phyloP scores from a whole-genome alignment of 2,888 invertebrate species.

The Harmothoe impar region DNA sequence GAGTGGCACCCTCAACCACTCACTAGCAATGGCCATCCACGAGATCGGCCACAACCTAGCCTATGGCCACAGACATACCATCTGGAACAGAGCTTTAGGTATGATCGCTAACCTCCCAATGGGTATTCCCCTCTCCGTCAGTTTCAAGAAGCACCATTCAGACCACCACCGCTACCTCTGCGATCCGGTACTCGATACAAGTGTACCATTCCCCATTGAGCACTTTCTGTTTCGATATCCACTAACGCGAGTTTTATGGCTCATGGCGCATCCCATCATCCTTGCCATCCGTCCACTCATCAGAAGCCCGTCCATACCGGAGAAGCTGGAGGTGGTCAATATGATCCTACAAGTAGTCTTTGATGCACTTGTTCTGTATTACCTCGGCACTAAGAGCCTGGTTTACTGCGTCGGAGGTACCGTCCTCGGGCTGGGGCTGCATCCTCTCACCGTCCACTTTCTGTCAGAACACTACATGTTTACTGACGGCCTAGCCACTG shows the following conservation, averaged over 20 bases:
- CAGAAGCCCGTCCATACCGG: conserved; percentile 88
- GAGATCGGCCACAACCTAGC: conserved; percentile 98
- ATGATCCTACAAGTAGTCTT: conserved; percentile 92
- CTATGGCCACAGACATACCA: conserved; percentile 95
- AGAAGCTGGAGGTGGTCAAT: conserved; percentile 92
- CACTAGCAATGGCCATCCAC: conserved; percentile 94
- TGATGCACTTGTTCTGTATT: conserved; percentile 90
- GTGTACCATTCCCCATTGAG: conserved; percentile 96
- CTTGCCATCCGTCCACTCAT: conserved; percentile 95
- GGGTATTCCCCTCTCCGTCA: conserved; percentile 96
- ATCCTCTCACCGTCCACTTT: conserved; percentile 98
- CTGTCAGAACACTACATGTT: conserved; percentile 99
- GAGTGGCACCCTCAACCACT: conserved; percentile 97
- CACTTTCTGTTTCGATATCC: conserved; percentile 96
- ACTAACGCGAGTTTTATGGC: conserved; percentile 95
- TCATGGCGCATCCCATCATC: conserved; percentile 96
- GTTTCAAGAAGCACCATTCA: conserved; percentile 97
- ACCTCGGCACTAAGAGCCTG: conserved; percentile 91
- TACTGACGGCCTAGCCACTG: conserved; percentile 97
- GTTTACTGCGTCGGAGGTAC: conserved; percentile 93
- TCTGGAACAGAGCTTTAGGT: conserved; percentile 94
- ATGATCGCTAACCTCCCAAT: conserved; percentile 98
- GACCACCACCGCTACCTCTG: conserved; percentile 98
- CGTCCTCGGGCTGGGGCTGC: conserved; percentile 96
- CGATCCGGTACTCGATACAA: conserved; percentile 96